phyloP scores from a whole-genome alignment of 2,888 invertebrate genomes.

The Urechis unicinctus region DNA sequence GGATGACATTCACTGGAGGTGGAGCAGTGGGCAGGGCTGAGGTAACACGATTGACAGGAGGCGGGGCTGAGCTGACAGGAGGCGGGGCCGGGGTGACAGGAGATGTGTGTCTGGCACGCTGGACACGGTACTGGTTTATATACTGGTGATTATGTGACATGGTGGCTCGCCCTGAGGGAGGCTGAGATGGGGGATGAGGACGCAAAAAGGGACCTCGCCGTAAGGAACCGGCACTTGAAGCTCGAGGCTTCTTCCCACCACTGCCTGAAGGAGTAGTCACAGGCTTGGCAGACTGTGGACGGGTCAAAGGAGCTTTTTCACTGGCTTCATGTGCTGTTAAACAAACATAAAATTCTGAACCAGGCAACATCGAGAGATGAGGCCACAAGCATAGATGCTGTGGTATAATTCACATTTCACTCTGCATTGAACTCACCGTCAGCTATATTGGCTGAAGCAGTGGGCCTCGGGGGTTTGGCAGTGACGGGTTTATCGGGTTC shows the following conservation, averaged over 20 bases:
- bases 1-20: neutral
- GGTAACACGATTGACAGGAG: neutral
- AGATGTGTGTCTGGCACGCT: neutral
- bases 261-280: too few relatives aligned
- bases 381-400: too few relatives aligned
- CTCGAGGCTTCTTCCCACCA: constrained; percentile 2
- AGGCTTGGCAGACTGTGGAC: too few relatives aligned
- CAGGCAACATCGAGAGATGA: too few relatives aligned
- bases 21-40: neutral
- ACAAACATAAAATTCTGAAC: too few relatives aligned
- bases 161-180: constrained; percentile 7
- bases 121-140: neutral
- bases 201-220: constrained; percentile 10
- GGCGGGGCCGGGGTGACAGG: neutral
- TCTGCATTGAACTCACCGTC: too few relatives aligned
- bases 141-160: neutral
- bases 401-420: too few relatives aligned
- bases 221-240: constrained; percentile 7
- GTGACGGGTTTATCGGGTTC: constrained; percentile 1
- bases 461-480: neutral
- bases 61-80: too few relatives aligned
- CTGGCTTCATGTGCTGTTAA: too few relatives aligned
- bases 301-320: too few relatives aligned
- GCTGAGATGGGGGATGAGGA: constrained; percentile 11
- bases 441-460: too few relatives aligned